phyloP scores from a whole-genome alignment of 2,797 vertebrate genomes.

The Acanthis flammea region DNA sequence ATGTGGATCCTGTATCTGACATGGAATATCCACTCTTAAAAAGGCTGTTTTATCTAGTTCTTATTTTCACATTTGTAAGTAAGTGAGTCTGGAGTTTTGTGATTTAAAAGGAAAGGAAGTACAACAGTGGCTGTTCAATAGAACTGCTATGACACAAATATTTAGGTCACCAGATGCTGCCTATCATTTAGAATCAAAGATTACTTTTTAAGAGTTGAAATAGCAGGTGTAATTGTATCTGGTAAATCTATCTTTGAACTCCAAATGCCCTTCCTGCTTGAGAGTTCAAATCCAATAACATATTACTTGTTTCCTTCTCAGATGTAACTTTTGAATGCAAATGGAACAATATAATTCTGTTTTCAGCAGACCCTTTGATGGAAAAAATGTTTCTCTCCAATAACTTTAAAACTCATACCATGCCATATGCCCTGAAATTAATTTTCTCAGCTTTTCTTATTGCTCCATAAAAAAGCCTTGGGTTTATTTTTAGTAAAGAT shows the following conservation, averaged over 20 bases:
- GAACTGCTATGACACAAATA: neutral
- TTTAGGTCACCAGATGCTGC: neutral
- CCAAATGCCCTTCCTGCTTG: neutral
- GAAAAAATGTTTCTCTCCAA: neutral
- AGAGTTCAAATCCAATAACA: constrained; percentile 20
- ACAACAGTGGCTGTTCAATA: neutral
- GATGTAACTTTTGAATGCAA: neutral
- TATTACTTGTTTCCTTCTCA: neutral
- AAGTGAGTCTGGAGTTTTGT: neutral
- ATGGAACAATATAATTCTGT: neutral
- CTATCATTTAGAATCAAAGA: neutral
- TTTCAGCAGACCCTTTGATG: neutral
- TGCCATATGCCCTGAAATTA: neutral
- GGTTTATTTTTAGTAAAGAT: neutral
- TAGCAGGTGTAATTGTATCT: neutral
- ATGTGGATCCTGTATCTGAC: neutral
- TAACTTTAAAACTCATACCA: neutral
- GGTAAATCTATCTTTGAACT: constrained; percentile 18
- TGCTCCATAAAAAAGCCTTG: neutral
- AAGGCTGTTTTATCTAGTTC: neutral
- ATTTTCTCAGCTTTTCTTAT: neutral
- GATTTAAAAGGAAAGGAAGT: neutral
- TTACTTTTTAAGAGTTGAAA: neutral
- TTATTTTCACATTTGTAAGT: neutral
- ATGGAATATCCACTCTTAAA: neutral